Conservation (phyloP, 2,113 vertebrate genomes). For the Butorides virescens region DNA sequence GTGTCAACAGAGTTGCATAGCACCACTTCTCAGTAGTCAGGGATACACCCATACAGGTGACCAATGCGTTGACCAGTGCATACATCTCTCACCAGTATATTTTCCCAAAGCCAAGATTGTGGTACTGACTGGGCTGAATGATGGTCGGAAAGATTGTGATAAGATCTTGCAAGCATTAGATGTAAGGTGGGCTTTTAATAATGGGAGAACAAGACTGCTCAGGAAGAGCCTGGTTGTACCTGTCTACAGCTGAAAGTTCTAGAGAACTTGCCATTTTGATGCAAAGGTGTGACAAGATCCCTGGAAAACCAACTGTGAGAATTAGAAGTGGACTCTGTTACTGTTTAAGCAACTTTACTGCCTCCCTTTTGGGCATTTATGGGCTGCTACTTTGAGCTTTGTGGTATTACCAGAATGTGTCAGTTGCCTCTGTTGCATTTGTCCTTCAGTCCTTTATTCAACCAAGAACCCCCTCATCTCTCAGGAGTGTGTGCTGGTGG, state of each 20-base stretch:
- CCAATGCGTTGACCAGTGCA: rapidly evolving
- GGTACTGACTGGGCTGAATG: not conserved
- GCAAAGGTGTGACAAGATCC: not conserved
- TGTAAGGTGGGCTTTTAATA: not conserved
- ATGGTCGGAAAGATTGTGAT: not conserved
- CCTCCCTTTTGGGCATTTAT: not conserved
- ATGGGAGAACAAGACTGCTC: not conserved
- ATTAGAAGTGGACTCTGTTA: not conserved
- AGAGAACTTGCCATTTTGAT: not conserved
- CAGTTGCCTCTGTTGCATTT: not conserved
- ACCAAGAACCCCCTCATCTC: not conserved
- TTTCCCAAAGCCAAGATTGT: not conserved
- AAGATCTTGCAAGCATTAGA: not conserved
- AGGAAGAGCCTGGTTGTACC: not conserved
- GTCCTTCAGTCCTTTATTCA: not conserved
- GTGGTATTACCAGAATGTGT: rapidly evolving
- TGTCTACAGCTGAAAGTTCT: not conserved
- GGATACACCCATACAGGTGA: not conserved
- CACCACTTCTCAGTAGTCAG: not conserved
- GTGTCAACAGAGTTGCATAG: not conserved
- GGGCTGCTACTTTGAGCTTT: not conserved
- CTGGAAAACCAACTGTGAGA: not conserved
- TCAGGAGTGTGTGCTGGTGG: not conserved
- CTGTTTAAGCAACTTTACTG: not conserved
- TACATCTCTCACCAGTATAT: rapidly evolving